Conservation (phyloP, 2,888 invertebrate genomes). For the Hydroisotoma schaefferi region DNA sequence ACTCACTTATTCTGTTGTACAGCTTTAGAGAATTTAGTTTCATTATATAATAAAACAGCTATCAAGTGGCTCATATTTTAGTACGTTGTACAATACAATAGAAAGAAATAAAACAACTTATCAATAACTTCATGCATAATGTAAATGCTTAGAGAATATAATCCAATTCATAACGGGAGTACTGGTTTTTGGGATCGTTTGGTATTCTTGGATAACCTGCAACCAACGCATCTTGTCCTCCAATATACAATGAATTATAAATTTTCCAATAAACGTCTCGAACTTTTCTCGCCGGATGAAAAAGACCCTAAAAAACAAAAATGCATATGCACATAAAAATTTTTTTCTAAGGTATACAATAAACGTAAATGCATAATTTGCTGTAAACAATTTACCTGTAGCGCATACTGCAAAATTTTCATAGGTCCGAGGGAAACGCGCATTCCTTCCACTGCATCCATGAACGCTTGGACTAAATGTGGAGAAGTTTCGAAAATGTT, state of each 20-base stretch:
- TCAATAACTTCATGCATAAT: no score
- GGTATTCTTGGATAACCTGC: constrained; percentile 95
- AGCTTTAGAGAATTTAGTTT: no score
- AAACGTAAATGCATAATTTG: constrained; percentile 10
- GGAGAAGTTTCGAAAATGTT: constrained; percentile 99
- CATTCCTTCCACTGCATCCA: constrained; percentile 98
- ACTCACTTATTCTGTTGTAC: no score
- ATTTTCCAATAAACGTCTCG: constrained; percentile 99
- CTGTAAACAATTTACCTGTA: constrained; percentile 66
- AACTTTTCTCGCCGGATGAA: constrained; percentile 98
- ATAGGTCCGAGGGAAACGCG: constrained; percentile 94
- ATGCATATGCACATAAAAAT: neutral
- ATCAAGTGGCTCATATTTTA: no score
- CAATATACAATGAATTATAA: constrained; percentile 98
- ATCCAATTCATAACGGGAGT: constrained; percentile 87
- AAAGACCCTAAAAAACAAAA: constrained; percentile 72
- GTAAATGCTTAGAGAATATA: constrained; percentile 86
- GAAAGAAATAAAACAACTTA: no score
- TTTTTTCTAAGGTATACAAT: neutral
- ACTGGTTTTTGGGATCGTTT: constrained; percentile 93
- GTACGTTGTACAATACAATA: no score
- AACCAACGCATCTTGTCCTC: constrained; percentile 95
- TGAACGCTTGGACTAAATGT: constrained; percentile 98
- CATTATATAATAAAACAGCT: no score
- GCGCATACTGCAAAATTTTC: constrained; percentile 91